Percentiles rank a stretch among this genome's conserved stretches.
Conservation (phyloP, 2,113 vertebrate genomes). For the Dryoscopus gambensis region DNA sequence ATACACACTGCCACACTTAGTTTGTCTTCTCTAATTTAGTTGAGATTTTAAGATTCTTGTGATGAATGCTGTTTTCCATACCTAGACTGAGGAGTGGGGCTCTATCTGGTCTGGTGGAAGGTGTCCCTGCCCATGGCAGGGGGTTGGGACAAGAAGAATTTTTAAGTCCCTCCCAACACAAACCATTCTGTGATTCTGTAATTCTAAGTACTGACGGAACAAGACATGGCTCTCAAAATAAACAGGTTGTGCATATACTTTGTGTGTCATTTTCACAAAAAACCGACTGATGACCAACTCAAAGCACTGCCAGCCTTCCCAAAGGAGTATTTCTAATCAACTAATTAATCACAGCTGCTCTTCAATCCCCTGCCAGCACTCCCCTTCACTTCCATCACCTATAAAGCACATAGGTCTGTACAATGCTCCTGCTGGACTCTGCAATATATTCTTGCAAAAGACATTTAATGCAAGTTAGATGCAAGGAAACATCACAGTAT, state of each 20-base stretch:
- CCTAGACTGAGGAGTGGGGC: neutral
- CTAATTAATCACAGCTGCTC: neutral
- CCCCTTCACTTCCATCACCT: neutral
- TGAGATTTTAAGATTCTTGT: neutral
- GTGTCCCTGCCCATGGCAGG: neutral
- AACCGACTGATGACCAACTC: neutral
- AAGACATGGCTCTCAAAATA: neutral
- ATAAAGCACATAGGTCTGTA: neutral
- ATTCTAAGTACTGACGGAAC: neutral
- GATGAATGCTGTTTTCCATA: neutral
- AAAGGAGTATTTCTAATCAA: neutral
- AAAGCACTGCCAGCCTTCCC: neutral
- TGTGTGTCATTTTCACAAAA: neutral
- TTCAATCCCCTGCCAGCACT: neutral
- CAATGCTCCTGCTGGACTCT: fast-evolving
- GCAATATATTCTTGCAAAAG: neutral
- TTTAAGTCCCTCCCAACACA: neutral
- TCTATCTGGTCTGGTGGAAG: neutral
- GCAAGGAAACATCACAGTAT: neutral
- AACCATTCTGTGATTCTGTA: neutral
- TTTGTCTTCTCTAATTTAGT: neutral
- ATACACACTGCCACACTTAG: fast-evolving
- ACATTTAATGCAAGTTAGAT: neutral
- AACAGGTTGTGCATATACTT: neutral
- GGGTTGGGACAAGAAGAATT: neutral